These are phyloP conservation scores for Glaucidium brasilianum DNA, from an alignment of 2,113 vertebrate genomes.

Conservation along the genomic window DNA sequence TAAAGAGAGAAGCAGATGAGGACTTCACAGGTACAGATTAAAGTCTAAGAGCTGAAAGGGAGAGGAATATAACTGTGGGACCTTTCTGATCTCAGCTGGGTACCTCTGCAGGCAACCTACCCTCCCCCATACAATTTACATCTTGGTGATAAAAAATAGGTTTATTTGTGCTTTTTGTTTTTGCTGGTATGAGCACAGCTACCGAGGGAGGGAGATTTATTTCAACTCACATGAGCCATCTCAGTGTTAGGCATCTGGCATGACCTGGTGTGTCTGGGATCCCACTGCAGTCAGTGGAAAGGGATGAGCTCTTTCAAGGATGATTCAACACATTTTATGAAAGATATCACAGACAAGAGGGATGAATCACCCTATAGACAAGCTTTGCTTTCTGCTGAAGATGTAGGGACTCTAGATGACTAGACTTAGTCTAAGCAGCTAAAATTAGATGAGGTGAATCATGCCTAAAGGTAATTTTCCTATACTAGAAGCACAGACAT, in stretches of 20 bases:
- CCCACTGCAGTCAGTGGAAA: background rate
- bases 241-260: background rate
- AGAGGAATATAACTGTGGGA: background rate
- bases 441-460: slow-evolving; percentile 52
- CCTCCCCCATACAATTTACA: background rate
- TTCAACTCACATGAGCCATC: background rate
- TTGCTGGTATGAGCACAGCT: background rate
- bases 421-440: background rate
- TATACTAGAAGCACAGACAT: background rate
- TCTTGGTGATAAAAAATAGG: background rate
- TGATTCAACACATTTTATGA: background rate
- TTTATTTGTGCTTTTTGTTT: background rate
- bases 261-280: background rate
- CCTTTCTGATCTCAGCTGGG: background rate
- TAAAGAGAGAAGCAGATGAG: background rate
- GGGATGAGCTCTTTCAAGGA: background rate
- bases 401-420: background rate
- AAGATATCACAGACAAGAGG: background rate
- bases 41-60: background rate
- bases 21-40: background rate
- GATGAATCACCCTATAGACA: background rate
- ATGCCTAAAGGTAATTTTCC: background rate
- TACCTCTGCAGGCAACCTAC: background rate
- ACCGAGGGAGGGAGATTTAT: background rate
- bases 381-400: background rate